Percentiles rank a stretch among this genome's conserved stretches.
These are phyloP conservation scores for Exocentrus adspersus DNA, from an alignment of 2,888 invertebrate species.

Conservation along the genomic window DNA sequence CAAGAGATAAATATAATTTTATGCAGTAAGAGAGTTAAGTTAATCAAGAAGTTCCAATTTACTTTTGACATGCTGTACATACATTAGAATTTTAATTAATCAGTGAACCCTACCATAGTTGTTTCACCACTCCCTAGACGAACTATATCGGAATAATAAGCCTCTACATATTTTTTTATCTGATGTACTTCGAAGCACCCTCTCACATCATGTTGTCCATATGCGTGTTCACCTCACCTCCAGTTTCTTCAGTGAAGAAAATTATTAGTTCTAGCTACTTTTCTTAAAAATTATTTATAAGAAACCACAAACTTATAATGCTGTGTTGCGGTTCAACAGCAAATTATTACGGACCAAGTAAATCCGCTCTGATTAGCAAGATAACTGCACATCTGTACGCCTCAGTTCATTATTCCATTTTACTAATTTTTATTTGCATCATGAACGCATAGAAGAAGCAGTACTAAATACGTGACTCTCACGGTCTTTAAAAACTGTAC, in stretches of 20 bases:
- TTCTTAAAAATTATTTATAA: neutral
- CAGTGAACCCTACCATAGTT: neutral
- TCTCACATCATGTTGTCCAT: neutral
- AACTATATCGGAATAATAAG: neutral
- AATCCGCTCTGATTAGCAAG: constrained; percentile 16
- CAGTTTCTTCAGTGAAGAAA: too few species aligned
- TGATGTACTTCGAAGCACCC: too few species aligned
- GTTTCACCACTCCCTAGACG: neutral
- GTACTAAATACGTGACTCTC: neutral
- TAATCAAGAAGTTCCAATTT: too few species aligned
- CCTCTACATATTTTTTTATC: too few species aligned
- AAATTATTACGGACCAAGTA: constrained; percentile 18
- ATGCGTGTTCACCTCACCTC: neutral
- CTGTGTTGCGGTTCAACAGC: neutral
- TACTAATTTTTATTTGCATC: constrained; percentile 17
- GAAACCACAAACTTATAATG: neutral
- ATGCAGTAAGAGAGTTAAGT: too few species aligned
- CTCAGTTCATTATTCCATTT: constrained; percentile 10
- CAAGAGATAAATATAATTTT: too few species aligned
- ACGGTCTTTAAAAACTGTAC: neutral
- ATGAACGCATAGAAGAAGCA: constrained; percentile 10
- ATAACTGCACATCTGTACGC: constrained; percentile 18
- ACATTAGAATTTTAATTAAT: neutral
- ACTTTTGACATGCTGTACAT: too few species aligned
- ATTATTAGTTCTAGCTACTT: neutral